Evolutionary conservation across 1,140 invertebrate species (phyloP), one percentile per base, ranked within the genome.

Genomic region (Yoshiicerus persimilis): DNA sequence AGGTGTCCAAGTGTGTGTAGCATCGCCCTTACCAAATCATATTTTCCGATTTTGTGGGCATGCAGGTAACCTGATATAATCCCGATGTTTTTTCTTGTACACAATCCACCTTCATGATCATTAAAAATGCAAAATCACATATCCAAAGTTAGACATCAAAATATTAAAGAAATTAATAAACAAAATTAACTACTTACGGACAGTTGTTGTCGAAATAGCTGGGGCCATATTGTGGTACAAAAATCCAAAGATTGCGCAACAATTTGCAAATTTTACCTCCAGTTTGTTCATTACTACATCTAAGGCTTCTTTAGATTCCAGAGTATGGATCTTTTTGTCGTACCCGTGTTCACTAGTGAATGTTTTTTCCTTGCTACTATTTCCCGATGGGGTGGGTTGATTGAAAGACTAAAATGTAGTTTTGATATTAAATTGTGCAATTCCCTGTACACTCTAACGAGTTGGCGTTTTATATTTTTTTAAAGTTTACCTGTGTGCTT

Each of bases 171-270:
- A n/a, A n/a, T n/a, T n/a, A n/a, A n/a, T n/a, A n/a, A 25, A 10
- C 5, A 70, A 30, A 0, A 27, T 30, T 27, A 25, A 2, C 6
- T 30, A 0, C 75, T 36, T n/a, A 80, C 86, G 77, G 9, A 38
- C 30, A 25, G 34, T 87, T n/a, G 87, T 87, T n/a, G 87, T 62
- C 6, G 87, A 39, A 10, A 87, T 84, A 2, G 47, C 30, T 16
- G 87, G 87, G 32, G 87, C 80, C 80, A 87, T 62, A 41, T 87
- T 77, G 25, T 87, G 47, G 20, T 84, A 87, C 25, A 87, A 56
- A 30, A 87, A 87, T 11, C 77, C 66, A 39, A 87, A 41, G n/a
- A 39, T 66, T 56, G 62, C 47, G 70, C 87, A 87, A 47, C 87
- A 87, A 38, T 66, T 41, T 16, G 13, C 4, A n/a, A 87, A 87